Percentiles rank a stretch among this genome's conserved stretches.
phyloP scores from a whole-genome alignment of 2,888 invertebrate species.

The Idaea biselata region DNA sequence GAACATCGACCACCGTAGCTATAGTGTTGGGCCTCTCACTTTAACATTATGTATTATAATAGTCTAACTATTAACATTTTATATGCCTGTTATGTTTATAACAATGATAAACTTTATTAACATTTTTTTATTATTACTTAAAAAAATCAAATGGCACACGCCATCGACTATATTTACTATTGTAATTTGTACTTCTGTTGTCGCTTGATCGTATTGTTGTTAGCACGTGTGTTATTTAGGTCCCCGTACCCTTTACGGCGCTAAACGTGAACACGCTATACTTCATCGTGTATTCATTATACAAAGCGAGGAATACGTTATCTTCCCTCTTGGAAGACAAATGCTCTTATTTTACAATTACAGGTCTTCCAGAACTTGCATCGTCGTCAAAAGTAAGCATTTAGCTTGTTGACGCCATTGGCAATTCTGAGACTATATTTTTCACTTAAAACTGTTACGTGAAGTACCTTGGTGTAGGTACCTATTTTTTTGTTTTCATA shows the following conservation, averaged over 20 bases:
- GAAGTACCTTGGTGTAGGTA: constrained; percentile 20
- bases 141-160: constrained; percentile 67
- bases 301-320: no score
- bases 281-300: constrained; percentile 8
- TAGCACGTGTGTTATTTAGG: constrained; percentile 75
- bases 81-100: constrained; percentile 81
- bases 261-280: constrained; percentile 49
- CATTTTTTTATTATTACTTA: constrained; percentile 59
- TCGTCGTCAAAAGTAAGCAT: no score
- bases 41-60: constrained; percentile 80
- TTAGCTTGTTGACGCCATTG: no score
- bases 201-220: constrained; percentile 76
- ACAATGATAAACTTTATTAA: constrained; percentile 78
- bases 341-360: no score
- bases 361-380: no score
- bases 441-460: constrained; percentile 30
- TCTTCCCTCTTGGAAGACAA: no score
- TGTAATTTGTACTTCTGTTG: constrained; percentile 74
- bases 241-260: constrained; percentile 58
- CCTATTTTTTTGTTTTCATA: constrained; percentile 21
- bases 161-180: constrained; percentile 80
- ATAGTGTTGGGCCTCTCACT: constrained; percentile 80
- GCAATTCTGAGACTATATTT: no score
- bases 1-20: constrained; percentile 79
- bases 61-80: constrained; percentile 81